These are phyloP conservation scores for Endomychus coccineus DNA, from an alignment of 2,888 invertebrate genomes.

Conservation along the genomic window DNA sequence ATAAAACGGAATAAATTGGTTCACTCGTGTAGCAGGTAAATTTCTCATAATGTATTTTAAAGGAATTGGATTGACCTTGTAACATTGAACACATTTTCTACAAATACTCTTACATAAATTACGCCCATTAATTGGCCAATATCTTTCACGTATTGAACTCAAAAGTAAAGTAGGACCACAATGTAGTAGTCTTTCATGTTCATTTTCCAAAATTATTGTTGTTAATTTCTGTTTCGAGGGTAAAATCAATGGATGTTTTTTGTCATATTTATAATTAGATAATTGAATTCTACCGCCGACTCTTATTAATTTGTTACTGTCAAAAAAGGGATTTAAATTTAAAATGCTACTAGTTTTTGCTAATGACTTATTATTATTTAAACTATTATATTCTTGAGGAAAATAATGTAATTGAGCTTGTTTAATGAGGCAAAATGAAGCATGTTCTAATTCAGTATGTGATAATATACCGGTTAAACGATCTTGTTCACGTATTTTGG, in stretches of 20 bases:
- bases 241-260: constrained; percentile 1
- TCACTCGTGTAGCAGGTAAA: not conserved
- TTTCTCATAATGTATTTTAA: not conserved
- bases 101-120: not conserved
- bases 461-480: no score
- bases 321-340: no score
- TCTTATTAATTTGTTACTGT: not conserved
- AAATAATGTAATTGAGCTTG: no score
- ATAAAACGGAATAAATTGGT: not conserved
- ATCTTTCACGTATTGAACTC: not conserved
- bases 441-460: constrained; percentile 7
- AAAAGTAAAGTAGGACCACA: not conserved
- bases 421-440: no score
- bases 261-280: not conserved
- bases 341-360: no score
- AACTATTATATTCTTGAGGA: no score
- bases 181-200: not conserved
- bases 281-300: constrained; percentile 1
- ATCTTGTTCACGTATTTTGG: no score
- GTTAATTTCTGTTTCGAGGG: not conserved
- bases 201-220: not conserved
- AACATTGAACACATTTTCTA: no score
- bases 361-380: no score
- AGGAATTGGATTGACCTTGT: no score
- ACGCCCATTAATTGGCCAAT: not conserved